Base-by-base conservation (phyloP, 2,888 invertebrate genomes). In the Clivina fossor region DNA sequence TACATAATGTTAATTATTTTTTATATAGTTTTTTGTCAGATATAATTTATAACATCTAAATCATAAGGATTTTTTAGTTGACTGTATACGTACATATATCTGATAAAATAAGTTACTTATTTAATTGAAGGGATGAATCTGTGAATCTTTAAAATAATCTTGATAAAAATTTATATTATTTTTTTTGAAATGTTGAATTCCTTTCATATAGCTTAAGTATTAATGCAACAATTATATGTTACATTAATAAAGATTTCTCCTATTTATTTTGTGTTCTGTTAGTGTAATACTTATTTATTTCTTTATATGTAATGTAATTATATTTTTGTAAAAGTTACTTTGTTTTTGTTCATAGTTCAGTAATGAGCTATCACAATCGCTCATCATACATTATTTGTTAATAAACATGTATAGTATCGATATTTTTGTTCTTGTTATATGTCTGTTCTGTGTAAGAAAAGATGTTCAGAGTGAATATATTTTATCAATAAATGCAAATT, bases 401-500 rank as follows among this genome's bases (percentile, higher is more conserved):
- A 47, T 22, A 61, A 63, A 56, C 28, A 50, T 50, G 50, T 50
- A 40, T 8, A 40, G 30, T 32, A 22, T 15, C 33, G 22, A 33
- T 47, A 47, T 33, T 40, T 41, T 49, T 50, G 35, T 15, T 46
- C 40, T 40, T 22, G 26, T 46, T 46, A 44, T 44, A 22, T 32
- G 22, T 20, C 71, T 53, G 16, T 41, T 47, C 24, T 41, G 41
- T 41, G 22, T 32, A 30, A 20, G 20, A 19, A 20, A 35, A 28
- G 16, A 20, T 16, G 26, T 41, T 28, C 26, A 30, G 19, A 40
- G 40, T 50, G 50, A 30, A 19, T 50, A 40, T 46, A 50, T 40
- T 50, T 50, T 50, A 15, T 32, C 19, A 38, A 50, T 50, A 50
- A 50, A 50, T 41, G 50, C 38, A 11, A 38, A 30, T 50, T 19